These are phyloP conservation scores for Metaphire vulgaris DNA, from an alignment of 1,140 invertebrate species.

Conservation along the genomic window DNA sequence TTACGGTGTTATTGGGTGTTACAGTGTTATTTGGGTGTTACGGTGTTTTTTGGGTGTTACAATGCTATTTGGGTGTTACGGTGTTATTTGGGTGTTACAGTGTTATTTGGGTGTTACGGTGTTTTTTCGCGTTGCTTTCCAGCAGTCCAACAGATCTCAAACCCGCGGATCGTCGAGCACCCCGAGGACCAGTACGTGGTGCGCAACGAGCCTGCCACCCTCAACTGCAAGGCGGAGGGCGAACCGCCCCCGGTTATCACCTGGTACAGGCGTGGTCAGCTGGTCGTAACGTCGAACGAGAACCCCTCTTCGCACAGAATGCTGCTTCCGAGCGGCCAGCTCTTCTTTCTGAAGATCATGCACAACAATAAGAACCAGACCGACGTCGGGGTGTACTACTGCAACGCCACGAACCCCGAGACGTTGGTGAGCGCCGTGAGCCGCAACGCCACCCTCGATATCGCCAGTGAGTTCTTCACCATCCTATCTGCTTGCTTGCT, in stretches of 20 bases:
- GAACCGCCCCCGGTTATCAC: conserved; percentile 76
- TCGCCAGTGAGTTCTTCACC: conserved; percentile 59
- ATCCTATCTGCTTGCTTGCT: background rate
- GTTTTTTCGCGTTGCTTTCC: too few species aligned
- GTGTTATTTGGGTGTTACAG: too few species aligned
- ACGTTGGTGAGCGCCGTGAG: conserved; percentile 73
- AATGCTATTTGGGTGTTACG: too few species aligned
- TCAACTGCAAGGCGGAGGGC: conserved; percentile 62
- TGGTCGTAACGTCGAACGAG: conserved; percentile 52
- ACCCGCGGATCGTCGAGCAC: conserved; percentile 83
- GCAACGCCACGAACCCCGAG: conserved; percentile 77
- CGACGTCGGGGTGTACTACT: conserved; percentile 66
- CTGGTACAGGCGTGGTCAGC: conserved; percentile 62
- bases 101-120: too few species aligned
- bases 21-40: too few species aligned
- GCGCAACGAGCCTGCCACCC: conserved; percentile 62
- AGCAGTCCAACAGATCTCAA: background rate
- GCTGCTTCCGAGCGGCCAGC: background rate
- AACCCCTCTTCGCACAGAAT: background rate
- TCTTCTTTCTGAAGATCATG: background rate
- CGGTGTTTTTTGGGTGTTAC: too few species aligned
- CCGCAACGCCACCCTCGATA: conserved; percentile 83
- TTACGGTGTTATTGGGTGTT: too few species aligned
- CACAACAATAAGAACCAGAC: conserved; percentile 40
- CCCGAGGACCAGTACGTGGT: conserved; percentile 83